Evolutionary conservation across 2,113 vertebrate species (phyloP).

Genomic region (Halcyon malimbica): DNA sequence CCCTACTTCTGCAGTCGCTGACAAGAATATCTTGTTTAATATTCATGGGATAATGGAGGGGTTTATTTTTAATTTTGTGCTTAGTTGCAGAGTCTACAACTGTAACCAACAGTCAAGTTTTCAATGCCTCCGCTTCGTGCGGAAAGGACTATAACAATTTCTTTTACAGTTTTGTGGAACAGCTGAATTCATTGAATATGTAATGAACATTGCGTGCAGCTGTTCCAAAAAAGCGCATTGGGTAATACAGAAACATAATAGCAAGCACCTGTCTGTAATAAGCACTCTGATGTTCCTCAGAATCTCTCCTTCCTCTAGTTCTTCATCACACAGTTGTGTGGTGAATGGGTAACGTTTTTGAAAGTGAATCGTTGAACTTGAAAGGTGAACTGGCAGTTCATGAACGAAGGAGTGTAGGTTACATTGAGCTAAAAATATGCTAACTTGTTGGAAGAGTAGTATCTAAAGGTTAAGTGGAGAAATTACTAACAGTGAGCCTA

Average conservation of each 20-base stretch:
- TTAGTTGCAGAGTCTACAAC: background rate
- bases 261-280: background rate
- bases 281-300: background rate
- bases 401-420: background rate
- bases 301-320: accelerated
- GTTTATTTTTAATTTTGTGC: background rate
- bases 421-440: background rate
- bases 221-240: background rate
- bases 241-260: background rate
- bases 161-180: background rate
- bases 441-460: background rate
- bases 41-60: accelerated
- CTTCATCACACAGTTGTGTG: background rate
- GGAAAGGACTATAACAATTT: background rate
- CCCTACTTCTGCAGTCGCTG: accelerated
- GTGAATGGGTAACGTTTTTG: background rate
- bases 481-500: background rate
- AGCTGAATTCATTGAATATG: background rate
- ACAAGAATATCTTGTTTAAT: background rate
- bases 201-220: background rate
- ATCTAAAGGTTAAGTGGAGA: background rate
- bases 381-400: background rate
- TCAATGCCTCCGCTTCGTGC: background rate
- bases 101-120: background rate
- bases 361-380: background rate